Evolutionary conservation across 2,888 invertebrate genomes (phyloP).

Genomic region (Andrena minutula): DNA sequence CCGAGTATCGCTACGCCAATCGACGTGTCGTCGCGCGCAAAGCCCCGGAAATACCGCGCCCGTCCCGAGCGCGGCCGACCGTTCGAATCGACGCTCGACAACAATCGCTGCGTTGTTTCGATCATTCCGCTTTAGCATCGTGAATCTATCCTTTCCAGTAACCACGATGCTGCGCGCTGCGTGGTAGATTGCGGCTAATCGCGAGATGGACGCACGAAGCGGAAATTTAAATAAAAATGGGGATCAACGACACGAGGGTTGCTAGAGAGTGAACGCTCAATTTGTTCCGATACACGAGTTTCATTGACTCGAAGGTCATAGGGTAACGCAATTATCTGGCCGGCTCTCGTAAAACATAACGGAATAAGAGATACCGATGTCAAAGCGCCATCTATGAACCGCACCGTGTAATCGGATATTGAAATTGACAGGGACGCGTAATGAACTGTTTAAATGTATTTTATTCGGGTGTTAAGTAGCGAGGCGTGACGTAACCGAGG

Average conservation of each 20-base stretch:
- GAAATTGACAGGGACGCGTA: constrained; percentile 24
- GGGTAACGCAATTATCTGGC: constrained; percentile 4
- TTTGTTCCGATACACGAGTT: not conserved
- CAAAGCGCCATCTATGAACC: constrained; percentile 25
- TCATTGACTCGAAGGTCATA: not conserved
- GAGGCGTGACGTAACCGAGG: constrained; percentile 3
- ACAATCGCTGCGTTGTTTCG: constrained; percentile 74
- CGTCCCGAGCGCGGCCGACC: constrained; percentile 78
- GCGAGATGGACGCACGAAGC: not conserved
- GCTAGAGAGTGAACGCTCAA: not conserved
- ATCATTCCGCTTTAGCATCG: constrained; percentile 25
- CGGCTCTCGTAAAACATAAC: not conserved
- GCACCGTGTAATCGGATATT: constrained; percentile 27
- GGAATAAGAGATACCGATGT: constrained; percentile 1
- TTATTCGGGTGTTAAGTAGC: constrained; percentile 15
- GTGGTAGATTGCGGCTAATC: not conserved
- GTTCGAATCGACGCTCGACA: constrained; percentile 74
- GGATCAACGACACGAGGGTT: constrained; percentile 12
- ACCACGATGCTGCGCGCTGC: not conserved
- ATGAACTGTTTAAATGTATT: not conserved
- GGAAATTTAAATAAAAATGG: constrained; percentile 25
- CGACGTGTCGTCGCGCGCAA: constrained; percentile 73
- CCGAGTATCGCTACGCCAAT: constrained; percentile 73
- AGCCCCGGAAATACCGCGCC: constrained; percentile 84
- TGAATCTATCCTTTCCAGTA: not conserved